Evolutionary conservation across 1,140 invertebrate genomes (phyloP).

Genomic region (Galleria mellonella): DNA sequence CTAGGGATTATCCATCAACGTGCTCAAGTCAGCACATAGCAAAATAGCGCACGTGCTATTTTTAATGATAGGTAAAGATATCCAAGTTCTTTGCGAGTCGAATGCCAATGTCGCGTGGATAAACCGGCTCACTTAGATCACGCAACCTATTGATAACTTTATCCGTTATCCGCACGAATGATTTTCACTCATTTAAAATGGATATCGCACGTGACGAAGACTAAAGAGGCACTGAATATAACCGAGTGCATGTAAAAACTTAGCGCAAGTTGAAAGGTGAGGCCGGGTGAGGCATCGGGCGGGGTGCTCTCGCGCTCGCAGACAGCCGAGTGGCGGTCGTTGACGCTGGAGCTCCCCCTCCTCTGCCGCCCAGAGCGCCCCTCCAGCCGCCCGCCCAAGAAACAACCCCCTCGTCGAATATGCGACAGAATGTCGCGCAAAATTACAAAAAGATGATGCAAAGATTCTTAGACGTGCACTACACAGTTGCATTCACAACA

Average conservation of each 20-base stretch:
- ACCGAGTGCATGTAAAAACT: conserved; percentile 9
- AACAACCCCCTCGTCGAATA: conserved; percentile 35
- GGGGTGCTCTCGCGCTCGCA: conserved; percentile 45
- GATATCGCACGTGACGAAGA: too few relatives aligned
- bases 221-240: background rate
- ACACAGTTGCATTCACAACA: conserved; percentile 6
- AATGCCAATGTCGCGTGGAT: background rate
- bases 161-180: too few relatives aligned
- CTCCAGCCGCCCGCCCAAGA: conserved; percentile 53
- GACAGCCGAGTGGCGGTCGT: conserved; percentile 61
- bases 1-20: conserved; percentile 31
- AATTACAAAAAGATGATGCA: conserved; percentile 14
- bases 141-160: too few relatives aligned
- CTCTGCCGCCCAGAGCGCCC: conserved; percentile 27
- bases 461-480: conserved; percentile 13
- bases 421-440: conserved; percentile 24
- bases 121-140: background rate
- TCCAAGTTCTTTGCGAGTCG: too few relatives aligned
- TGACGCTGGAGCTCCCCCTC: conserved; percentile 50
- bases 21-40: conserved; percentile 2
- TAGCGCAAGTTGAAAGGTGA: conserved; percentile 19
- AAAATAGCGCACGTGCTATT: conserved; percentile 18
- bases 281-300: conserved; percentile 25
- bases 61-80: background rate
- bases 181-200: too few relatives aligned